These are phyloP conservation scores for Oeneis ivallda DNA, from an alignment of 2,888 invertebrate genomes.

Conservation along the genomic window DNA sequence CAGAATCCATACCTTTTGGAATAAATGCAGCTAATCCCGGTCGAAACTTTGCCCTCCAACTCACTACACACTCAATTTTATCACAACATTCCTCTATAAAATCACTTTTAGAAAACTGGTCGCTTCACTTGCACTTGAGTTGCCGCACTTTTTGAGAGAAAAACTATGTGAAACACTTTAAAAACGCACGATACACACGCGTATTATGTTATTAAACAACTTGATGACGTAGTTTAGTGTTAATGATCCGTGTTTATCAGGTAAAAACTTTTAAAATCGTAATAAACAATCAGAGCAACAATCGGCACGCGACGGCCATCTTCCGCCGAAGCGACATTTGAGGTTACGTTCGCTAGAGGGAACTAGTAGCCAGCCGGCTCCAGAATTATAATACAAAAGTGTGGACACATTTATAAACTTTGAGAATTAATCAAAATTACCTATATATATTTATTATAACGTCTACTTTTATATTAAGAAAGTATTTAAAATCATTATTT, in stretches of 20 bases:
- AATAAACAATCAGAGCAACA: slow-evolving; percentile 76
- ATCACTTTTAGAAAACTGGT: slow-evolving; percentile 73
- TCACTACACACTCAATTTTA: slow-evolving; percentile 71
- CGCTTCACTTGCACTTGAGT: slow-evolving; percentile 65
- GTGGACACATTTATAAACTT: slow-evolving; percentile 6
- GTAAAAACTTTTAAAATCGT: slow-evolving; percentile 71
- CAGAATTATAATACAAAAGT: slow-evolving; percentile 9
- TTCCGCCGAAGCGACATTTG: slow-evolving; percentile 73
- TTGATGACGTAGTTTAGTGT: slow-evolving; percentile 55
- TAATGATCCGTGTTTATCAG: slow-evolving; percentile 50
- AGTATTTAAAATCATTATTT: too few species aligned
- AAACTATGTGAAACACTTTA: slow-evolving; percentile 53
- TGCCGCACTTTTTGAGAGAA: slow-evolving; percentile 71
- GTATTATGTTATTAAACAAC: slow-evolving; percentile 45
- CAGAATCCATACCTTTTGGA: slow-evolving; percentile 59
- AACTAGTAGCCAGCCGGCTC: slow-evolving; percentile 37
- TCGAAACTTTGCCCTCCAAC: slow-evolving; percentile 55
- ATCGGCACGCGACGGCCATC: slow-evolving; percentile 78
- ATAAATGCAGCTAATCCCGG: slow-evolving; percentile 53
- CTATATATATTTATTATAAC: not conserved
- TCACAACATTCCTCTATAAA: slow-evolving; percentile 74
- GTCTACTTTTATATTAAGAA: too few species aligned
- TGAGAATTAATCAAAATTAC: not conserved
- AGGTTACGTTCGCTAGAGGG: slow-evolving; percentile 66
- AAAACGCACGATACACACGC: slow-evolving; percentile 51